Evolutionary conservation across 2,888 invertebrate genomes (phyloP), one percentile per base, ranked within the genome.

Genomic region (Itoplectis maculator): DNA sequence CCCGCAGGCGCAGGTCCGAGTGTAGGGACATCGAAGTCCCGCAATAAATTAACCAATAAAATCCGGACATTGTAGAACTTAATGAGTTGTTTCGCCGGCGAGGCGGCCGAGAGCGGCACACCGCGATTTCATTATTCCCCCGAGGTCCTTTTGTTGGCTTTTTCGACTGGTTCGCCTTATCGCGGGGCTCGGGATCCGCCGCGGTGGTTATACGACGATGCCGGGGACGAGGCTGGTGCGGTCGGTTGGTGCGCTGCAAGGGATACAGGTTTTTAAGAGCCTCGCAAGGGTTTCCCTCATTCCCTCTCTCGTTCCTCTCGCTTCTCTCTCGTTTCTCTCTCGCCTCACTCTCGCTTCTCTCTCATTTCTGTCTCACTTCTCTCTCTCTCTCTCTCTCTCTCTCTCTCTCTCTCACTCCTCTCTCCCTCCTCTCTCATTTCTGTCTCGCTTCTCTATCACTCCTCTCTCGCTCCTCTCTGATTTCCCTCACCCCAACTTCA

Each of bases 191-290:
- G 47, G 74, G 63, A 40, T 54, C 40, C 47, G 61, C 45, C 54
- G n/a, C n/a, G n/a, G n/a, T n/a, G 35, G 73, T 69, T 63, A 59
- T 66, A 70, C 35, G 51, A 54, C 29, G 63, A 65, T 63, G 59
- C 45, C 35, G 23, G 15, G 51, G 35, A 4, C 29, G 29, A n/a
- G 29, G 29, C 29, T 29, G 29, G 2, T 29, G n/a, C 29, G 29
- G 29, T 70, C 29, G 15, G 59, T n/a, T 20, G 15, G 40, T 35
- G 65, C n/a, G n/a, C 61, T 51, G 75, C 40, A 40, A 76, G 75
- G 29, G 70, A 80, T 80, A 80, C 75, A 76, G 70, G 80, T 80
- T 79, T 80, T 76, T 72, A 51, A 59, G 47, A 49, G 40, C 49
- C 47, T 18, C 65, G 63, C 42, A 40, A 69, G 54, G 63, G 45